phyloP scores from a whole-genome alignment of 1,140 invertebrate genomes.

The Grapholita molesta region DNA sequence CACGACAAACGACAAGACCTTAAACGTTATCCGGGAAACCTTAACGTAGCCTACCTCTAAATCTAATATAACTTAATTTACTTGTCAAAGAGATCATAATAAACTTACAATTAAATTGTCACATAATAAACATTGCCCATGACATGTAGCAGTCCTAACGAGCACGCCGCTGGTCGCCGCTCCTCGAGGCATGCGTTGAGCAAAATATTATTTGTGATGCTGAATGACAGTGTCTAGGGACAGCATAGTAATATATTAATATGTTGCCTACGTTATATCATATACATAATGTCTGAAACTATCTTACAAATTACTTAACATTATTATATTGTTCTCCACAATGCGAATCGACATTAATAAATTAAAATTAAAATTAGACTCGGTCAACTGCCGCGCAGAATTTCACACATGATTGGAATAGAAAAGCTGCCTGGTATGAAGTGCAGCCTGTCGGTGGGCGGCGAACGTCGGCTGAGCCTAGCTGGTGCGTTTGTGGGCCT shows the following conservation, averaged over 20 bases:
- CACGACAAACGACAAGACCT: conserved; percentile 5
- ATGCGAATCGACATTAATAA: conserved; percentile 55
- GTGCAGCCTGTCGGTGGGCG: conserved; percentile 11
- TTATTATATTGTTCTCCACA: conserved; percentile 62
- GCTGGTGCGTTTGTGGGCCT: conserved; percentile 63
- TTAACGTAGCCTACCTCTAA: conserved; percentile 9
- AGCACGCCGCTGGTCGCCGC: not conserved
- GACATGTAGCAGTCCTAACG: not conserved
- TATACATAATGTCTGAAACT: conserved; percentile 43
- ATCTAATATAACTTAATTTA: conserved; percentile 65
- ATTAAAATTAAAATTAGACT: conserved; percentile 68
- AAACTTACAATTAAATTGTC: conserved; percentile 70
- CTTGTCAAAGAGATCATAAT: conserved; percentile 74
- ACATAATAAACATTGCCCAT: conserved; percentile 50
- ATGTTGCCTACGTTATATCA: conserved; percentile 15
- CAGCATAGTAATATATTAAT: conserved; percentile 27
- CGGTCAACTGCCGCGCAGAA: conserved; percentile 43
- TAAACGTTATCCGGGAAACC: not conserved
- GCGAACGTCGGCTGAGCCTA: conserved; percentile 41
- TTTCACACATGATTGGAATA: conserved; percentile 6
- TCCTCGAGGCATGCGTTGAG: conserved; percentile 33
- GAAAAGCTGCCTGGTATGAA: conserved; percentile 1
- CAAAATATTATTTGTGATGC: conserved; percentile 54
- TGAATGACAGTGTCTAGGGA: conserved; percentile 36
- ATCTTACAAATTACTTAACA: conserved; percentile 74